These are phyloP conservation scores for Hemicrepidius hirtus DNA, from an alignment of 2,888 invertebrate species.

Conservation along the genomic window DNA sequence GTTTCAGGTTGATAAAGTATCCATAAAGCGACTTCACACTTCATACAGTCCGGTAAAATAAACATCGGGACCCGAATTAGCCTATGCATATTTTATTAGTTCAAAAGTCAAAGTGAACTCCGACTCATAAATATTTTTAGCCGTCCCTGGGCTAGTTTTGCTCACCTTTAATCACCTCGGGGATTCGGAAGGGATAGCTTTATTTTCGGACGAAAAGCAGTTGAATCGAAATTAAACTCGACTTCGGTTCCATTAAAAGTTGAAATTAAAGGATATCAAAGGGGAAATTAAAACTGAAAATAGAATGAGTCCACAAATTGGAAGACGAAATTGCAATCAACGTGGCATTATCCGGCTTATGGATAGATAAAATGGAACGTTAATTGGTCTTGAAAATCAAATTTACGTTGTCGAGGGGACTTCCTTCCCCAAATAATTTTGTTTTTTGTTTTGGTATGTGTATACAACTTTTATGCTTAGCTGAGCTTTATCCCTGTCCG, in stretches of 20 bases:
- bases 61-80: conserved; percentile 10
- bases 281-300: conserved; percentile 32
- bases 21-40: conserved; percentile 11
- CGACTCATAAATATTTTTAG: conserved; percentile 13
- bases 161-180: not conserved
- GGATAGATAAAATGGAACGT: not conserved
- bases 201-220: conserved; percentile 8
- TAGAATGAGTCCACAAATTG: conserved; percentile 21
- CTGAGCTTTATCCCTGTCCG: too few relatives aligned
- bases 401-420: too few relatives aligned
- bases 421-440: too few relatives aligned
- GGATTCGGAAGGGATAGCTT: too few relatives aligned
- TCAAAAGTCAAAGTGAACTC: conserved; percentile 12
- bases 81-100: conserved; percentile 1
- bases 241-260: conserved; percentile 21
- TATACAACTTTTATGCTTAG: too few relatives aligned
- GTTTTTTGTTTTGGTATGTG: too few relatives aligned
- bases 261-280: conserved; percentile 32
- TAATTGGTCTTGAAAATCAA: conserved; percentile 15
- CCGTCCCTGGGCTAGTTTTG: not conserved
- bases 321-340: conserved; percentile 20
- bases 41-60: not conserved
- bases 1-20: conserved; percentile 7
- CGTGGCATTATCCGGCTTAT: conserved; percentile 9
- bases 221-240: conserved; percentile 21